These are phyloP conservation scores for Palythoa caribaeorum DNA, from an alignment of 92 coral and sea anemone species.

Conservation along the genomic window DNA sequence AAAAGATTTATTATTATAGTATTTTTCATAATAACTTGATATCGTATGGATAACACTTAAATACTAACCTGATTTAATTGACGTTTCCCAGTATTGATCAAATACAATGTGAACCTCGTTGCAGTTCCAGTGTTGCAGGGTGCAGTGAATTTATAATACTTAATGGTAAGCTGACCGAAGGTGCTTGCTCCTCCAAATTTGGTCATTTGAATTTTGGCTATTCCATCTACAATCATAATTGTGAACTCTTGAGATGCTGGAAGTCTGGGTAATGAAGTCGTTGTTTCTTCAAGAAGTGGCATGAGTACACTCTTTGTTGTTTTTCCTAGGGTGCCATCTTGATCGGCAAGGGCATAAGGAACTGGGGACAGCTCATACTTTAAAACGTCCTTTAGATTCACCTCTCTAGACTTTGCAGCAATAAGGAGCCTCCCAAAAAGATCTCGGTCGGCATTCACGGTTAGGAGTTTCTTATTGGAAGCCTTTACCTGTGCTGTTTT, in stretches of 20 bases:
- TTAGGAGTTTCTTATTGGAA: slow-evolving; percentile 10
- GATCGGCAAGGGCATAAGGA: slow-evolving; percentile 45
- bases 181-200: slow-evolving; percentile 60
- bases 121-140: slow-evolving; percentile 18
- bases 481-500: slow-evolving; percentile 2
- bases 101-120: slow-evolving; percentile 55
- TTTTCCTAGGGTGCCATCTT: slow-evolving; percentile 53
- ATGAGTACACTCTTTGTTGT: slow-evolving; percentile 12
- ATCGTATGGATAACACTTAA: not conserved
- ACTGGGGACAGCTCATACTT: slow-evolving; percentile 54
- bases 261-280: slow-evolving; percentile 27
- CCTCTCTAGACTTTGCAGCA: slow-evolving; percentile 42
- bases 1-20: not conserved
- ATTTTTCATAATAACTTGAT: not conserved
- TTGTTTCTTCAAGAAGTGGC: slow-evolving; percentile 17
- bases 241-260: not conserved
- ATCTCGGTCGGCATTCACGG: slow-evolving; percentile 13
- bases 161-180: slow-evolving; percentile 57
- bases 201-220: slow-evolving; percentile 56
- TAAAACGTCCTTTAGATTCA: slow-evolving; percentile 39
- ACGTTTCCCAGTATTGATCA: slow-evolving; percentile 59
- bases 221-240: slow-evolving; percentile 39
- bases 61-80: slow-evolving; percentile 60
- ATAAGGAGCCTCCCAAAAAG: slow-evolving; percentile 39
- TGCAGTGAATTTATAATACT: slow-evolving; percentile 35